Evolutionary conservation across 2,113 vertebrate genomes (phyloP), one percentile per base, ranked within the genome.

Genomic region (Oreotragus oreotragus): DNA sequence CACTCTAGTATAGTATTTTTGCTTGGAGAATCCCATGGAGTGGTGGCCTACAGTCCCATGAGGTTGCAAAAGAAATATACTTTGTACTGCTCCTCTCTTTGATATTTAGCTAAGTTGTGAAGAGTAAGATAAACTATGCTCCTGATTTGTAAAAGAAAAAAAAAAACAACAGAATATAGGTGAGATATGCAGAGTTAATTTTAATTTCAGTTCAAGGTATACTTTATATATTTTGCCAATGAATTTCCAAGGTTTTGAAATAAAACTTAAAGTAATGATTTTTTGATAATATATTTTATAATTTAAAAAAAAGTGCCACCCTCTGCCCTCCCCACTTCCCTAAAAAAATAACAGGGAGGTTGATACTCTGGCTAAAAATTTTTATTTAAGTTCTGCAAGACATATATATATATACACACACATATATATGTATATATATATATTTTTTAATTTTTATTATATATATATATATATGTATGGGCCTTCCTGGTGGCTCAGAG

Each of bases 221-320:
- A 15, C 1, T 58, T 58, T 84, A 15, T 73, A 28, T 57, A 36
- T 79, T 96, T 91, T 85, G 9, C 11, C 16, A 28, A 25, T 81
- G 27, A 58, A 79, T 84, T 90, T 66, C 19, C 16, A 91, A 30
- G 45, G 57, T 62, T 84, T 90, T 62, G 55, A 94, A 92, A 88
- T 73, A 76, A 89, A 94, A 62, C 19, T 66, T 47, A 88, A 64
- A 51, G 25, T 57, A 88, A 85, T 88, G 57, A 36, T 43, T 39
- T 90, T 94, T 92, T 58, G 0, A 51, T 96, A 90, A 28, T 58
- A 21, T 47, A 7, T 84, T 25, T 79, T 55, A 66, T 77, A 70
- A 39, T 87, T 83, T 92, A 30, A 92, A 36, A 27, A 21, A 21
- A 43, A 58, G 1, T 57, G 45, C 13, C 43, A 30, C 1, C 1